phyloP scores from a whole-genome alignment of 1,140 invertebrate genomes.

The Octopus sinensis region DNA sequence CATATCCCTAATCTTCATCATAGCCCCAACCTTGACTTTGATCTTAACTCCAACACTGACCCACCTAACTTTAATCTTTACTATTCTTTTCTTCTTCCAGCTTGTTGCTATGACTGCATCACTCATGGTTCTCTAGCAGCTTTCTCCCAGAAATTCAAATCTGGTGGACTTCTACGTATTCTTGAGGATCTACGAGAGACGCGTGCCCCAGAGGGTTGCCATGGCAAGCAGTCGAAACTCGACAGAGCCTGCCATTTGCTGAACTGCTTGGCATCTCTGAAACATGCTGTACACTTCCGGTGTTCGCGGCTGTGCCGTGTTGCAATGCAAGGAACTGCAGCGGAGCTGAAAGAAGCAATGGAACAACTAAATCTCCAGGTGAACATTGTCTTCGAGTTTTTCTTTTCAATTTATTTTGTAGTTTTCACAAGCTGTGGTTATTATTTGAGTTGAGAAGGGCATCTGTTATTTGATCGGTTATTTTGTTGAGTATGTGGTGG shows the following conservation, averaged over 20 bases:
- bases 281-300: conserved; percentile 35
- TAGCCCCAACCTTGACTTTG: neutral
- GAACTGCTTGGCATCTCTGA: conserved; percentile 36
- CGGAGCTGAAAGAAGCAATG: conserved; percentile 24
- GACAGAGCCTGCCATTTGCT: conserved; percentile 42
- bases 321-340: conserved; percentile 27
- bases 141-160: conserved; percentile 78
- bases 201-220: conserved; percentile 35
- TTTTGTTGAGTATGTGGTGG: too few relatives aligned
- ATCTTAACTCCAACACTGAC: neutral
- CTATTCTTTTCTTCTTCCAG: conserved; percentile 58
- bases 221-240: conserved; percentile 39
- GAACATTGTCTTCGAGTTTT: neutral
- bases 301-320: conserved; percentile 37
- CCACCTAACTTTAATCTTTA: neutral
- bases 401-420: neutral
- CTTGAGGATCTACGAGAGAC: conserved; percentile 77
- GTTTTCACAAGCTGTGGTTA: too few relatives aligned
- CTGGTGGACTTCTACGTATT: conserved; percentile 80
- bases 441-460: too few relatives aligned
- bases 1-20: neutral
- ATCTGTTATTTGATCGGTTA: too few relatives aligned
- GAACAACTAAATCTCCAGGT: conserved; percentile 31
- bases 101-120: conserved; percentile 81
- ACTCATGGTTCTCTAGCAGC: conserved; percentile 91